These are phyloP conservation scores for Formicarius rufipectus DNA, from an alignment of 2,113 vertebrate species.

Conservation along the genomic window DNA sequence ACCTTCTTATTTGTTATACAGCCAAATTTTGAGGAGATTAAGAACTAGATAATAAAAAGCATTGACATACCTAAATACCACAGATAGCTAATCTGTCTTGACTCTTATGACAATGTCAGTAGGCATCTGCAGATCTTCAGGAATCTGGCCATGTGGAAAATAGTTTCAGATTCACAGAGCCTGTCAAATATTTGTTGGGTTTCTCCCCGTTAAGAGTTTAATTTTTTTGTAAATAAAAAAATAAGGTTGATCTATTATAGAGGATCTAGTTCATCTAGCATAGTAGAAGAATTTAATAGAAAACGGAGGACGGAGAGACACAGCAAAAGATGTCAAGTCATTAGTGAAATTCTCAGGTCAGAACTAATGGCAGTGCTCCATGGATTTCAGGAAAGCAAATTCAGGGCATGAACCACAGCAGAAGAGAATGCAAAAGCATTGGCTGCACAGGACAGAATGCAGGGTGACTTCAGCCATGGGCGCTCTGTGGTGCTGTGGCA, in stretches of 20 bases:
- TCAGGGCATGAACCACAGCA: not conserved
- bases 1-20: not conserved
- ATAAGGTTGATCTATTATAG: not conserved
- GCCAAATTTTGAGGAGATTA: not conserved
- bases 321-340: not conserved
- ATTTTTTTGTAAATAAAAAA: not conserved
- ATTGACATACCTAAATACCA: not conserved
- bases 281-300: not conserved
- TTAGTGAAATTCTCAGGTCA: not conserved
- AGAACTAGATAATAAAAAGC: not conserved
- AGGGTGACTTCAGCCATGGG: not conserved
- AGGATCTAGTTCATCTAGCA: not conserved
- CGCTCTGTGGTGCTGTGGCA: not conserved
- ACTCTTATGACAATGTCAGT: not conserved
- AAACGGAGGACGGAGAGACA: not conserved
- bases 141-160: not conserved
- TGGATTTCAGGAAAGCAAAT: not conserved
- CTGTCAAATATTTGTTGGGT: not conserved
- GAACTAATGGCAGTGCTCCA: not conserved
- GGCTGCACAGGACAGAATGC: not conserved
- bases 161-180: not conserved
- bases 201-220: accelerated
- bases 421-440: not conserved
- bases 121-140: not conserved
- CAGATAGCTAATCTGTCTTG: not conserved